Evolutionary conservation across 2,113 vertebrate genomes (phyloP).

Genomic region (Psilopsiagon aymara): DNA sequence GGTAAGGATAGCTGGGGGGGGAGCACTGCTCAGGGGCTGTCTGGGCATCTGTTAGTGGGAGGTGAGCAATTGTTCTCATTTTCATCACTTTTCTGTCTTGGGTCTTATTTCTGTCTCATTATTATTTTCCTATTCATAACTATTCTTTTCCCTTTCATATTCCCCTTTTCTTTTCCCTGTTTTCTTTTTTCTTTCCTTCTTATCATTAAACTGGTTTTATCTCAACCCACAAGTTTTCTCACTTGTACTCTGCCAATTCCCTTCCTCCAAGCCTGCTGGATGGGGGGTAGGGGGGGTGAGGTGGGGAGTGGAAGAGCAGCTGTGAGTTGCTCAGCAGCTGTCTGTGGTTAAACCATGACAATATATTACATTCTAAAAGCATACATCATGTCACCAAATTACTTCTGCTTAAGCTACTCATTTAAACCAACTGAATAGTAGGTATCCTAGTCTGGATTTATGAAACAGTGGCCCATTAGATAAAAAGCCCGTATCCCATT

Average conservation of each 20-base stretch:
- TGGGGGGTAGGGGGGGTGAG: not conserved
- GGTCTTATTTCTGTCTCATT: not conserved
- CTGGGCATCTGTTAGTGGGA: not conserved
- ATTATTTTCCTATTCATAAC: not conserved
- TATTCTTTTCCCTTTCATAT: not conserved
- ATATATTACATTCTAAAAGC: not conserved
- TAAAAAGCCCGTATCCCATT: not conserved
- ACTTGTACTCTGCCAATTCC: not conserved
- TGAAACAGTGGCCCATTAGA: not conserved
- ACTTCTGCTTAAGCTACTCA: not conserved
- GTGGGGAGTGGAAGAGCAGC: not conserved
- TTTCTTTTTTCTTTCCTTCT: not conserved
- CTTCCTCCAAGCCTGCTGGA: not conserved
- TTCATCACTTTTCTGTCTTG: not conserved
- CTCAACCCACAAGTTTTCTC: not conserved
- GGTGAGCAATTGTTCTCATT: not conserved
- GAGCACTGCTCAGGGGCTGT: not conserved
- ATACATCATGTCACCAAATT: not conserved
- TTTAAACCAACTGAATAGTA: not conserved
- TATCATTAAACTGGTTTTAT: not conserved
- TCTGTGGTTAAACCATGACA: not conserved
- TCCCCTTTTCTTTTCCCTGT: not conserved
- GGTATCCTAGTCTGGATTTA: not conserved
- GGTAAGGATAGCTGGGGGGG: not conserved
- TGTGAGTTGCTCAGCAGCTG: not conserved